These are phyloP conservation scores for Bufo bufo DNA, from an alignment of 2,113 vertebrate genomes.

Conservation along the genomic window DNA sequence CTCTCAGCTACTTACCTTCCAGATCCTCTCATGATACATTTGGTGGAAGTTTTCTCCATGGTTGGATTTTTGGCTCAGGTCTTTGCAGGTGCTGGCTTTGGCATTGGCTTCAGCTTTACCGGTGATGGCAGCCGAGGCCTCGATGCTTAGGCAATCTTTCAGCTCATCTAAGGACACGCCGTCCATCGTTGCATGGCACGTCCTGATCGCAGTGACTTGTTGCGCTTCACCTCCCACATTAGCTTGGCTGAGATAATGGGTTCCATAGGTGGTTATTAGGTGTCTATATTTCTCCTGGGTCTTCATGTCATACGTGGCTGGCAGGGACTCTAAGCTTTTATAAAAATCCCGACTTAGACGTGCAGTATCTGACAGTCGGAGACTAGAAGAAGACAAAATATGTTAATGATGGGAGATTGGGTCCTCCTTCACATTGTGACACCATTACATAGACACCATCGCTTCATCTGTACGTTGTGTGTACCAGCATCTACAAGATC, in stretches of 20 bases:
- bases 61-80: not conserved
- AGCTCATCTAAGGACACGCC: constrained; percentile 71
- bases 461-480: too few species aligned
- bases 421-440: not conserved
- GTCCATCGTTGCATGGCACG: constrained; percentile 74
- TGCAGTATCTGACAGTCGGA: constrained; percentile 72
- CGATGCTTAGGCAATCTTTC: constrained; percentile 74
- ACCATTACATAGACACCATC: too few species aligned
- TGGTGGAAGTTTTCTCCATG: constrained; percentile 7
- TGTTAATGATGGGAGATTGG: not conserved
- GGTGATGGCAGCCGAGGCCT: constrained; percentile 70
- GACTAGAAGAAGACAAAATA: constrained; percentile 67
- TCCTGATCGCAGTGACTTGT: constrained; percentile 75
- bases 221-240: constrained; percentile 75
- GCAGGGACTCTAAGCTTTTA: constrained; percentile 71
- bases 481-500: too few species aligned
- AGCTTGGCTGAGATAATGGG: constrained; percentile 78
- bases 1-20: constrained; percentile 18
- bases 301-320: constrained; percentile 62
- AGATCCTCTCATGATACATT: constrained; percentile 18
- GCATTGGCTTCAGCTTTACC: constrained; percentile 50
- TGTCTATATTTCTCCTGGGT: constrained; percentile 67
- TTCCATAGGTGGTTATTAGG: constrained; percentile 76
- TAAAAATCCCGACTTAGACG: constrained; percentile 74
- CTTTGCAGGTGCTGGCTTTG: constrained; percentile 29